phyloP scores from a whole-genome alignment of 2,113 vertebrate species.

The Grammomys dolichurus region DNA sequence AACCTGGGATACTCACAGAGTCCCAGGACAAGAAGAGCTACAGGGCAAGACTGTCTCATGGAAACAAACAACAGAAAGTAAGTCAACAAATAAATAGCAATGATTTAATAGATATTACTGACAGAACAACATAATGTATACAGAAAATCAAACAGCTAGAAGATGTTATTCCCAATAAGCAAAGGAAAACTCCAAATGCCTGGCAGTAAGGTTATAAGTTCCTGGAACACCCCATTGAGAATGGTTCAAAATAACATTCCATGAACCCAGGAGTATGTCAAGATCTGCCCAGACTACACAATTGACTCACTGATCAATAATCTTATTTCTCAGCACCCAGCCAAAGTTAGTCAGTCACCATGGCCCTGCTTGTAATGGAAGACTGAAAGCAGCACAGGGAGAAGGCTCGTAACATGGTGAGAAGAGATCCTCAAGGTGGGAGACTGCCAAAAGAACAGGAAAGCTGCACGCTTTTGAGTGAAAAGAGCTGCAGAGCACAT shows the following conservation, averaged over 20 bases:
- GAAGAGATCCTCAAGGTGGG: accelerated
- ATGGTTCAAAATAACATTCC: not conserved
- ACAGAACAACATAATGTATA: not conserved
- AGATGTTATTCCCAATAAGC: not conserved
- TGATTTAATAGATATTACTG: not conserved
- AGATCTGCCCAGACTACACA: not conserved
- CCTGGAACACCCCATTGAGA: accelerated
- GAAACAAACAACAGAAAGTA: not conserved
- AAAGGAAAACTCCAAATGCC: not conserved
- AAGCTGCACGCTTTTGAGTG: accelerated
- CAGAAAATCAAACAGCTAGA: not conserved
- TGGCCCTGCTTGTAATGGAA: not conserved
- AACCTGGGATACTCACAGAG: not conserved
- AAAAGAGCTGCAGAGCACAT: not conserved
- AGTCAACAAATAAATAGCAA: not conserved
- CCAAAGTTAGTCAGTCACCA: not conserved
- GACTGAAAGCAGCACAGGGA: not conserved
- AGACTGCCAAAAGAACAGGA: not conserved
- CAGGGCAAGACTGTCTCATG: not conserved
- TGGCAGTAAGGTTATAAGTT: not conserved
- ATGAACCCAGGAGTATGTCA: not conserved
- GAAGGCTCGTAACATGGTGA: not conserved
- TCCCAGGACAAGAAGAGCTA: not conserved
- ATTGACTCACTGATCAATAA: not conserved
- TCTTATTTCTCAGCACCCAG: not conserved